phyloP scores from a whole-genome alignment of 23 tunicate genomes.

The Clavelina lepadiformis region DNA sequence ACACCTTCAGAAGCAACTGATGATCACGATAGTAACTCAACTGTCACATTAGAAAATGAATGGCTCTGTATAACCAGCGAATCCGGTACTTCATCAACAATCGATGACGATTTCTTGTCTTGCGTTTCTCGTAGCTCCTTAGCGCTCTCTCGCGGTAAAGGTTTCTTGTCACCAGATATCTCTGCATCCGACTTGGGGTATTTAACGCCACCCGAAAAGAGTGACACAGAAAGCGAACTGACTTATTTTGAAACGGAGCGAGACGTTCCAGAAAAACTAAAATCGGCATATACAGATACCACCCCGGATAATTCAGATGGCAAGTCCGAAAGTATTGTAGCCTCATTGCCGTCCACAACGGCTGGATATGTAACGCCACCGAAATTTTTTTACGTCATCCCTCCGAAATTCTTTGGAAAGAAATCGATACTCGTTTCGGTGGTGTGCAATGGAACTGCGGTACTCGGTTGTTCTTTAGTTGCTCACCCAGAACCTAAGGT shows the following conservation, averaged over 20 bases:
- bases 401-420: conserved; percentile 78
- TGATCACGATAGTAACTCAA: too few species aligned
- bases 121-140: conserved; percentile 27
- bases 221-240: conserved; percentile 4
- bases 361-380: conserved; percentile 80
- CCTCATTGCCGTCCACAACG: conserved; percentile 15
- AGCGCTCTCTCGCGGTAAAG: conserved; percentile 19
- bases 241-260: conserved; percentile 23
- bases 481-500: conserved; percentile 82
- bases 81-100: too few species aligned
- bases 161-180: not conserved
- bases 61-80: too few species aligned
- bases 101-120: conserved; percentile 40
- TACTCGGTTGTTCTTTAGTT: conserved; percentile 44
- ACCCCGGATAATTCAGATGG: not conserved
- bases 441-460: conserved; percentile 38
- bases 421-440: conserved; percentile 24
- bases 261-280: not conserved
- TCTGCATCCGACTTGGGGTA: conserved; percentile 34
- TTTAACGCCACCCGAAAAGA: conserved; percentile 37
- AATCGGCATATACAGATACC: not conserved
- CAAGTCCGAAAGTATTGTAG: not conserved
- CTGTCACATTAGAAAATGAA: too few species aligned
- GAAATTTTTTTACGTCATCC: conserved; percentile 68
- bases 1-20: too few species aligned